phyloP scores from a whole-genome alignment of 2,888 invertebrate genomes.

The Cheilosia variabilis region DNA sequence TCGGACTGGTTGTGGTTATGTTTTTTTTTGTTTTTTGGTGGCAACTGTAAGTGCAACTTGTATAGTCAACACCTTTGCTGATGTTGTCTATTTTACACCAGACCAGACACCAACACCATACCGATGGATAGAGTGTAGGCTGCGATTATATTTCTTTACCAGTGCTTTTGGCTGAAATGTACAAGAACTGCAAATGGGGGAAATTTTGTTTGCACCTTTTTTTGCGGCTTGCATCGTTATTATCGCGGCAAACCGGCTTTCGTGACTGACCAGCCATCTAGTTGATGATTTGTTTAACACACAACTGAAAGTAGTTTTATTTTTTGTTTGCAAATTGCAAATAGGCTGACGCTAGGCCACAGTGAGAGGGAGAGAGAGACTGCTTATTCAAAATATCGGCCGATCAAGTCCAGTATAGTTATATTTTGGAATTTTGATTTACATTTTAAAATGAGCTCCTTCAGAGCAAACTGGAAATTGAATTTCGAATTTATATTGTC shows the following conservation, averaged over 20 bases:
- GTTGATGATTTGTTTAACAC: slow-evolving; percentile 35
- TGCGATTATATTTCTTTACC: neutral
- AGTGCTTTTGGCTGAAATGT: slow-evolving; percentile 42
- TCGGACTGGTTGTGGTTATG: neutral
- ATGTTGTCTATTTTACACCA: slow-evolving; percentile 24
- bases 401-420: neutral
- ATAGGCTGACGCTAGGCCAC: neutral
- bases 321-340: neutral
- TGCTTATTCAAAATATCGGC: slow-evolving; percentile 8
- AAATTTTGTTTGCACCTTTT: slow-evolving; percentile 22
- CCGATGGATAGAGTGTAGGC: neutral
- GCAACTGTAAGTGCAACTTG: neutral
- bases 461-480: too few species aligned
- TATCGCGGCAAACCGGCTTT: slow-evolving; percentile 28
- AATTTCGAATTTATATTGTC: too few species aligned
- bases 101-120: slow-evolving; percentile 4
- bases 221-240: slow-evolving; percentile 17
- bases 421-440: too few species aligned
- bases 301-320: slow-evolving; percentile 49
- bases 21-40: neutral
- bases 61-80: slow-evolving; percentile 26
- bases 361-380: neutral
- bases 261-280: slow-evolving; percentile 26
- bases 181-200: slow-evolving; percentile 30
- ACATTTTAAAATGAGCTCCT: too few species aligned